Percentiles rank a stretch among this genome's conserved stretches.
Conservation (phyloP, 2,888 invertebrate genomes). For the Cephonodes hylas region DNA sequence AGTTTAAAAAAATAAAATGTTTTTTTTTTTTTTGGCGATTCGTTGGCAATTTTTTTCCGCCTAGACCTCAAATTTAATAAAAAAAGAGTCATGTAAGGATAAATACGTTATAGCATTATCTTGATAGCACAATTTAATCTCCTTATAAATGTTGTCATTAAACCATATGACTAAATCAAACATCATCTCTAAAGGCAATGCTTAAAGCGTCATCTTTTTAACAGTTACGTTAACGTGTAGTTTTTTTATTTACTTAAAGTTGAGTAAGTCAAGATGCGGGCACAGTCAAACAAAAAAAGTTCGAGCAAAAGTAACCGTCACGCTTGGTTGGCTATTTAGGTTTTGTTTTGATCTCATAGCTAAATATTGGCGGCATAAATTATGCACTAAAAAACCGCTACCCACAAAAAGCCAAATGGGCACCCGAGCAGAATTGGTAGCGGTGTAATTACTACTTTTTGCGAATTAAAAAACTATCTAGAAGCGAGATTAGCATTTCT, state of each 20-base stretch:
- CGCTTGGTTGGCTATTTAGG: neutral
- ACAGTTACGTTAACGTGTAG: neutral
- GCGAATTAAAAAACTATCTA: neutral
- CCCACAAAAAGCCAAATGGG: neutral
- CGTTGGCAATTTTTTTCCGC: too few species aligned
- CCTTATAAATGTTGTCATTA: too few species aligned
- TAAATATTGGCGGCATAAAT: neutral
- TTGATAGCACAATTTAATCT: too few species aligned
- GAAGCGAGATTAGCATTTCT: neutral
- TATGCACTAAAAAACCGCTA: neutral
- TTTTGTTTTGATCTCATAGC: neutral
- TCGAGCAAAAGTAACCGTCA: neutral
- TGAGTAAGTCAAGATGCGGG: neutral
- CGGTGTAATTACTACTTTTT: neutral
- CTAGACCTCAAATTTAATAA: too few species aligned
- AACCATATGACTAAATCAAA: too few species aligned
- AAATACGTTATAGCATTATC: too few species aligned
- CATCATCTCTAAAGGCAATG: neutral
- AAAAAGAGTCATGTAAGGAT: too few species aligned
- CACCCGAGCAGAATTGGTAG: neutral
- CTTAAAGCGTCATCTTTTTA: neutral
- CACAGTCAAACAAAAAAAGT: too few species aligned
- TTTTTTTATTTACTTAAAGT: too few species aligned
- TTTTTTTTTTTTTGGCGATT: too few species aligned
- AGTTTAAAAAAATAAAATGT: too few species aligned